Evolutionary conservation across 2,113 vertebrate genomes (phyloP).

Genomic region (Pantherophis guttatus): DNA sequence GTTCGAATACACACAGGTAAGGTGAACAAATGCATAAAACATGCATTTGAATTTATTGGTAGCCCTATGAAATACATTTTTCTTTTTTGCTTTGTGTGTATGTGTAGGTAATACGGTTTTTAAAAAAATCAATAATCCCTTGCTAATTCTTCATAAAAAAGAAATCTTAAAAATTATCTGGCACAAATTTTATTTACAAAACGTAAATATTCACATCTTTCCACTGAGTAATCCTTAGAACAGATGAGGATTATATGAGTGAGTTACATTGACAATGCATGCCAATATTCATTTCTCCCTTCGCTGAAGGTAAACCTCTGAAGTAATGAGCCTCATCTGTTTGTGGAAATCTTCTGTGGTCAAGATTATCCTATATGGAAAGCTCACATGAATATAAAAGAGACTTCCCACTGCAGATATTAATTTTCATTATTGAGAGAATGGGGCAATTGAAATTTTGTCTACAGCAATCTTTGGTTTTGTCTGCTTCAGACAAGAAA

Average conservation of each 20-base stretch:
- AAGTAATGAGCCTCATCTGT: neutral
- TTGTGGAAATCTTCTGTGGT: neutral
- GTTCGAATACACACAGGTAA: constrained; percentile 96
- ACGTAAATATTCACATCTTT: neutral
- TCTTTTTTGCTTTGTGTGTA: neutral
- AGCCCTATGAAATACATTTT: neutral
- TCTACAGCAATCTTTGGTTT: neutral
- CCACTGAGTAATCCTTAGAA: neutral
- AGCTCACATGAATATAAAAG: neutral
- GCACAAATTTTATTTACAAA: neutral
- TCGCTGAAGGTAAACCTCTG: neutral
- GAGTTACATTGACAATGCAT: neutral
- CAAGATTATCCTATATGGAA: neutral
- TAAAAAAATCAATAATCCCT: neutral
- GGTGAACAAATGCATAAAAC: neutral
- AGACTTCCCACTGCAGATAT: neutral
- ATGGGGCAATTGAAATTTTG: neutral
- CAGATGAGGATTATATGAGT: neutral
- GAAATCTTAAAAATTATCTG: neutral
- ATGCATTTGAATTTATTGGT: neutral
- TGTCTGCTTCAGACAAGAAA: neutral
- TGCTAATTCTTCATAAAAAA: neutral
- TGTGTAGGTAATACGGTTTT: neutral
- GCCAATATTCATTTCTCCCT: neutral
- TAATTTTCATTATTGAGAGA: neutral